Base-by-base conservation (phyloP, 2,113 vertebrate species). In the Microcebus ravelobensis region DNA sequence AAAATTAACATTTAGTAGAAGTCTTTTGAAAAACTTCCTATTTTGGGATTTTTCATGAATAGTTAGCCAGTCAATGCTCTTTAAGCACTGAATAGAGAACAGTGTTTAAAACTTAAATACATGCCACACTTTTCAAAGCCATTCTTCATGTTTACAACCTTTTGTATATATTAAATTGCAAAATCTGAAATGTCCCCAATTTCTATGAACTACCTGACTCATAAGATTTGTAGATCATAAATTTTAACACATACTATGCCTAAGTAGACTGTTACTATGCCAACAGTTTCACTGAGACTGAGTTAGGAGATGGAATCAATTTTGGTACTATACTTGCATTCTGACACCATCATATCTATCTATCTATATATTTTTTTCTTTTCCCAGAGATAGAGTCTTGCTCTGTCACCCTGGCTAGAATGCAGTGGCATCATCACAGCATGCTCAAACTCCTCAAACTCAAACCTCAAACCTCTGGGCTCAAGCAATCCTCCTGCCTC, bases 1-100 rank as follows among this genome's bases (percentile, higher is more conserved):
- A 79, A 96, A 95, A 88, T 81, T 90, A 92, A 91, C 57, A 82
- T 73, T 68, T 71, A 95, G 36, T 1, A 2, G 8, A 84, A 74
- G 55, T 73, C 63, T 91, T 93, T 94, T 71, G 59, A 27, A 87
- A 97, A 97, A 94, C 59, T 86, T 94, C 67, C 76, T 92, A 57
- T 95, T 73, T 73, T 42, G 48, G 34, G 61, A 84, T 71, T 96
- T 57, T 88, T 96, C n/a, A 73, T 94, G 55, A 92, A 81, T 27
- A 95, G 71, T 36, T 27, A 95, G 67, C 45, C 59, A 73, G 61
- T 73, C 18, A 91, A 91, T 88, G 36, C 18, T 74, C 86, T 96
- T 50, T 79, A 92, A 90, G 55, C 9, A 92, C 68, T 84, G 87
- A 92, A 55, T 5, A 91, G 25, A 92, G 39, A 82, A 92, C 0